Evolutionary conservation across 2,888 invertebrate genomes (phyloP).

Genomic region (Macaria notata): DNA sequence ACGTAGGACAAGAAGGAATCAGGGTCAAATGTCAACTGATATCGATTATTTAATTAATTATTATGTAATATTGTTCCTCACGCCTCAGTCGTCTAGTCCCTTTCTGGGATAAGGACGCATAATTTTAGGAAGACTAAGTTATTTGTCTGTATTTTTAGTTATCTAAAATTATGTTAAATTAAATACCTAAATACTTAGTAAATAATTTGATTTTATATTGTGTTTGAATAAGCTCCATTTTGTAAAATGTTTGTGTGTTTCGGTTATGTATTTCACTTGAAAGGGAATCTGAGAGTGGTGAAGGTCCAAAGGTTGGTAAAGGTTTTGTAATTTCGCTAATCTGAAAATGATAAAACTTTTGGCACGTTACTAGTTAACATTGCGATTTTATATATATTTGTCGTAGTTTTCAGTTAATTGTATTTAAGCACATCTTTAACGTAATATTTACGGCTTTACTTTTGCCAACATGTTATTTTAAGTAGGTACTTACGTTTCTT

Average conservation of each 20-base stretch:
- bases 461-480: no score
- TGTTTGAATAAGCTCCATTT: neutral
- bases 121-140: neutral
- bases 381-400: no score
- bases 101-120: constrained; percentile 26
- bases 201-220: neutral
- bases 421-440: no score
- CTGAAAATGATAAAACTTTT: no score
- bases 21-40: constrained; percentile 12
- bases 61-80: constrained; percentile 9
- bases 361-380: no score
- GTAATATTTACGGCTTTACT: no score
- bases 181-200: no score
- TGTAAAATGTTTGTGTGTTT: constrained; percentile 28
- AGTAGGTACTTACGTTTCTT: no score
- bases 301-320: constrained; percentile 38
- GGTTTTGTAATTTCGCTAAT: no score
- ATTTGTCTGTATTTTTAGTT: neutral
- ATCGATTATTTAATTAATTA: constrained; percentile 1
- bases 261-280: constrained; percentile 31
- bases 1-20: constrained; percentile 8
- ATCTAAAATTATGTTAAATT: no score
- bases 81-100: constrained; percentile 22
- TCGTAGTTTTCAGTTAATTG: no score
- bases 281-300: constrained; percentile 32